Conservation (phyloP, 2,113 vertebrate genomes). For the Indicator maculatus region DNA sequence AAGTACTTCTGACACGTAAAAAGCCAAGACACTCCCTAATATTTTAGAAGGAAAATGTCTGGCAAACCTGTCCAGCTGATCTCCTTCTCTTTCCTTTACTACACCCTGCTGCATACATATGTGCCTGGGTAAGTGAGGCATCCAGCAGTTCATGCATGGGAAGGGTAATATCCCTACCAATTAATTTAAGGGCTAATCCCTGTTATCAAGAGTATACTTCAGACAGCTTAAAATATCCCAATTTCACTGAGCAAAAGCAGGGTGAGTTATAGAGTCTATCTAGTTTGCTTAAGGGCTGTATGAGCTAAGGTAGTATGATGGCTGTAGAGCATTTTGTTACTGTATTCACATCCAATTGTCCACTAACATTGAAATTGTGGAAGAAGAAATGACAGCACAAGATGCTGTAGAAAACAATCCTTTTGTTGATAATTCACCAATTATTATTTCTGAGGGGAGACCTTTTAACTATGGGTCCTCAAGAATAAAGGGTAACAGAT, state of each 20-base stretch:
- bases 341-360: neutral
- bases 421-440: neutral
- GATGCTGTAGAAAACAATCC: neutral
- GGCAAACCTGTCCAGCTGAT: neutral
- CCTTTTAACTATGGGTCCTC: neutral
- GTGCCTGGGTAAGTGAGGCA: neutral
- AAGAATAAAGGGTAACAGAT: constrained; percentile 19
- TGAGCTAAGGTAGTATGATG: neutral
- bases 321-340: neutral
- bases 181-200: neutral
- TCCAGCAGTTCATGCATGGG: neutral
- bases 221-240: neutral
- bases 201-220: neutral
- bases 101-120: neutral
- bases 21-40: neutral
- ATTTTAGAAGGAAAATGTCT: neutral
- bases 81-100: neutral
- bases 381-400: neutral
- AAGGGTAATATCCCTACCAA: neutral
- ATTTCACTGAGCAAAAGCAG: neutral
- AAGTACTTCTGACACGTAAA: neutral
- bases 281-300: neutral
- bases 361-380: neutral
- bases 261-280: neutral
- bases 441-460: neutral